phyloP scores from a whole-genome alignment of 2,797 vertebrate species.

The Chrysocyon brachyurus region DNA sequence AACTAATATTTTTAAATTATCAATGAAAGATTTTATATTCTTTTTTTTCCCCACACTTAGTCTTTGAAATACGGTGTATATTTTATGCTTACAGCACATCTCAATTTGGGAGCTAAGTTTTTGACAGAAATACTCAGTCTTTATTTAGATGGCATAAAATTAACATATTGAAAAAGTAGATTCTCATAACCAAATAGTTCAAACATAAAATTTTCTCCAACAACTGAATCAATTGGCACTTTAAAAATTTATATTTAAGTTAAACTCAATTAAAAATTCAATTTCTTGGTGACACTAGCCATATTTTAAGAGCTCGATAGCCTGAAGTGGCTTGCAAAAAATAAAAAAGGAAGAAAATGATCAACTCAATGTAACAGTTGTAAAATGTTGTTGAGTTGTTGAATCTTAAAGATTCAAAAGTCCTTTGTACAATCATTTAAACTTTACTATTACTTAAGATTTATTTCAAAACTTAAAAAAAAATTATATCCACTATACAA shows the following conservation, averaged over 20 bases:
- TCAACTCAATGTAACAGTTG: not conserved
- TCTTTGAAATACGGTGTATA: not conserved
- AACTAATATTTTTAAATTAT: not conserved
- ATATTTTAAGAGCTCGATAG: not conserved
- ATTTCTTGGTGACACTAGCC: not conserved
- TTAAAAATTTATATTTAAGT: not conserved
- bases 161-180: slow-evolving; percentile 12
- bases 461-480: not conserved
- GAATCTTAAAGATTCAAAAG: not conserved
- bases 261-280: not conserved
- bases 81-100: not conserved
- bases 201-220: not conserved
- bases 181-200: slow-evolving; percentile 17
- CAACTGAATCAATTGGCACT: not conserved
- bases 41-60: not conserved
- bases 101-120: not conserved
- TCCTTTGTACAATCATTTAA: not conserved
- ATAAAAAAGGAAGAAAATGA: not conserved
- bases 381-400: slow-evolving; percentile 4
- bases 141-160: slow-evolving; percentile 14
- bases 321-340: not conserved
- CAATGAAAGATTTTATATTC: not conserved
- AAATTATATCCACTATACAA: not conserved
- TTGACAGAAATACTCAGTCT: not conserved
- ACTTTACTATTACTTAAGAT: not conserved